These are phyloP conservation scores for Bombus confusus DNA, from an alignment of 1,140 invertebrate genomes.

Conservation along the genomic window DNA sequence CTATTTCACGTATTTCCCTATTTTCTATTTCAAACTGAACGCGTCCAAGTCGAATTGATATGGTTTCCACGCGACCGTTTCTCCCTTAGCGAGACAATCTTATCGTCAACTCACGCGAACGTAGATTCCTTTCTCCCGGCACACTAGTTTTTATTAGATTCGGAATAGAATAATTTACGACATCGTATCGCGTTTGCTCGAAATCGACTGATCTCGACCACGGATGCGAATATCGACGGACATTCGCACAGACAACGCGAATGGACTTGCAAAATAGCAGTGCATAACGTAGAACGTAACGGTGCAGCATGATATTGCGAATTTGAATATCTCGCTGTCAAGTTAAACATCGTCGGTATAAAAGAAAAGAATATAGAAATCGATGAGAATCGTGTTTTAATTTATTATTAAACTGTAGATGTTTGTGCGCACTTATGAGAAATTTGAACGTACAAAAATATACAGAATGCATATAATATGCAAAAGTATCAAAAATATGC, in stretches of 20 bases:
- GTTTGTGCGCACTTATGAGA: too few species aligned
- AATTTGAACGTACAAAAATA: neutral
- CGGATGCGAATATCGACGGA: neutral
- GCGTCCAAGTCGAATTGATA: conserved; percentile 1
- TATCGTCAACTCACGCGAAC: conserved; percentile 6
- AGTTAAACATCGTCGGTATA: neutral
- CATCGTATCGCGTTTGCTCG: neutral
- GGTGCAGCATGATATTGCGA: neutral
- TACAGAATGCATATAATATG: neutral
- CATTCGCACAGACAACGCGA: too few species aligned
- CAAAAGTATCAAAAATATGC: too few species aligned
- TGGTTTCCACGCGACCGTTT: neutral
- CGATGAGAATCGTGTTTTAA: neutral
- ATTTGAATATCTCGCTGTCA: neutral
- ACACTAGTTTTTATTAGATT: conserved; percentile 25
- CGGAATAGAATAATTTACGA: conserved; percentile 14
- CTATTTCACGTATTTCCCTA: neutral
- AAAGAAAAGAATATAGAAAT: neutral
- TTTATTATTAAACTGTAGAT: neutral
- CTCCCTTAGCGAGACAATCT: conserved; percentile 22
- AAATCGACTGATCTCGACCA: neutral
- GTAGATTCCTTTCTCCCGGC: conserved; percentile 5
- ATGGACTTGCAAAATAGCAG: conserved; percentile 4
- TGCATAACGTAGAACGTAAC: neutral
- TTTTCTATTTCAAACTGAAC: neutral